These are phyloP conservation scores for Acrossocheilus fasciatus DNA, from an alignment of 2,797 vertebrate species.

Conservation along the genomic window DNA sequence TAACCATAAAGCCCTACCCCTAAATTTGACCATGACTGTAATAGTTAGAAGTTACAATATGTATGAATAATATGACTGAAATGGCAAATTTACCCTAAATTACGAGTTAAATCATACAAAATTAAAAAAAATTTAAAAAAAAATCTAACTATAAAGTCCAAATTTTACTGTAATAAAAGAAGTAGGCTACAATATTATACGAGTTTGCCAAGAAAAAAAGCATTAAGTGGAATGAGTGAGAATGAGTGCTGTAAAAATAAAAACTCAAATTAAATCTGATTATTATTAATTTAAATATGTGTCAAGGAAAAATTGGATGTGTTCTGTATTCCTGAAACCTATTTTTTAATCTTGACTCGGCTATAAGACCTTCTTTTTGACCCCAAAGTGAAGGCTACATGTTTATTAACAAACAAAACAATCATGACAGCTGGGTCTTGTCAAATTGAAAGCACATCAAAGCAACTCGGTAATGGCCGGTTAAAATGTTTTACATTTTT, in stretches of 20 bases:
- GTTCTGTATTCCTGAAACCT: neutral
- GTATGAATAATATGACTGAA: neutral
- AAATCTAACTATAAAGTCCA: neutral
- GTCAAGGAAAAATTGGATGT: neutral
- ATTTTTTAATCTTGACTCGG: neutral
- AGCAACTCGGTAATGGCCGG: conserved; percentile 44
- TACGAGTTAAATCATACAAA: neutral
- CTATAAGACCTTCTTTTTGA: neutral
- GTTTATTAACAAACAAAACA: conserved; percentile 48
- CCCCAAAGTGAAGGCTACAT: neutral
- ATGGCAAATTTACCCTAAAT: neutral
- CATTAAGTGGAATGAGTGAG: neutral
- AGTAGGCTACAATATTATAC: neutral
- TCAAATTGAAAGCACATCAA: conserved; percentile 46
- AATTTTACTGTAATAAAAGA: neutral
- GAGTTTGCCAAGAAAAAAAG: neutral
- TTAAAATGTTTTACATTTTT: conserved; percentile 48
- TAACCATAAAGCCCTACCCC: neutral
- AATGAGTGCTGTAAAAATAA: neutral
- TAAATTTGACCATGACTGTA: neutral
- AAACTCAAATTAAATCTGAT: neutral
- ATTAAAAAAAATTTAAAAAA: neutral
- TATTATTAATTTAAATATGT: neutral
- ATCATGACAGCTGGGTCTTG: conserved; percentile 31
- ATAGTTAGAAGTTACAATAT: neutral